These are phyloP conservation scores for Myoxocephalus aenaeus DNA, from an alignment of 2,797 vertebrate species.

Conservation along the genomic window DNA sequence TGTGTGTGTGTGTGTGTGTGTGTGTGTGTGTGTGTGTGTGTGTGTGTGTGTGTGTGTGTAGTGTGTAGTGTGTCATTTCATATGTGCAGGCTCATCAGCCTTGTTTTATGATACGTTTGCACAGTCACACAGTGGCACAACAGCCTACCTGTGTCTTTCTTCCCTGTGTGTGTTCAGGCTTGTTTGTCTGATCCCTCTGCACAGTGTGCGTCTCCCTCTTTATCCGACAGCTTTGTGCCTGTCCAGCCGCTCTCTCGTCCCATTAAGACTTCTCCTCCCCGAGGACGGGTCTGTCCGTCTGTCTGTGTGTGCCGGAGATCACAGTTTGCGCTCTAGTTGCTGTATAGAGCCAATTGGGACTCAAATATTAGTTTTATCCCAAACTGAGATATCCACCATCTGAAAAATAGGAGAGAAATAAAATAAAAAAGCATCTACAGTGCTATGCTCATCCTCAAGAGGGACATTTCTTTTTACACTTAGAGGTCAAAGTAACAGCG, in stretches of 20 bases:
- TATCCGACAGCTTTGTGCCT: conserved; percentile 46
- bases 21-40: conserved; percentile 29
- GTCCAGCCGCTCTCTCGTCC: conserved; percentile 53
- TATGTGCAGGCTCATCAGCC: conserved; percentile 30
- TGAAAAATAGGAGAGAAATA: conserved; percentile 13
- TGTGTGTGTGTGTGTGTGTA: conserved; percentile 39
- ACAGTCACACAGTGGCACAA: background rate
- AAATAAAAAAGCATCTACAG: conserved; percentile 1
- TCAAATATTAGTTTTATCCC: conserved; percentile 46
- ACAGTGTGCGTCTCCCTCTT: conserved; percentile 22
- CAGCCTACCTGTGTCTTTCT: conserved; percentile 15
- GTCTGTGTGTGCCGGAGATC: conserved; percentile 20
- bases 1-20: conserved; percentile 42
- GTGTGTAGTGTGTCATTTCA: conserved; percentile 29
- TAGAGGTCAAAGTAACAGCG: conserved; percentile 18
- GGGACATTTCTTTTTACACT: conserved; percentile 19
- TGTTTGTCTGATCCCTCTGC: conserved; percentile 41
- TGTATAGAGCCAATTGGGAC: conserved; percentile 43
- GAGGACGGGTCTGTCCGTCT: conserved; percentile 9
- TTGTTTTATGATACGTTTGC: conserved; percentile 42
- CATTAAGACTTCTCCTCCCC: conserved; percentile 52
- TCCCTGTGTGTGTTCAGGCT: conserved; percentile 10
- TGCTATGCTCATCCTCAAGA: background rate
- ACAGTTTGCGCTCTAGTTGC: conserved; percentile 28
- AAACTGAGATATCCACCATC: conserved; percentile 37